These are phyloP conservation scores for Oithona nana DNA, from an alignment of 2,888 invertebrate species.

Conservation along the genomic window DNA sequence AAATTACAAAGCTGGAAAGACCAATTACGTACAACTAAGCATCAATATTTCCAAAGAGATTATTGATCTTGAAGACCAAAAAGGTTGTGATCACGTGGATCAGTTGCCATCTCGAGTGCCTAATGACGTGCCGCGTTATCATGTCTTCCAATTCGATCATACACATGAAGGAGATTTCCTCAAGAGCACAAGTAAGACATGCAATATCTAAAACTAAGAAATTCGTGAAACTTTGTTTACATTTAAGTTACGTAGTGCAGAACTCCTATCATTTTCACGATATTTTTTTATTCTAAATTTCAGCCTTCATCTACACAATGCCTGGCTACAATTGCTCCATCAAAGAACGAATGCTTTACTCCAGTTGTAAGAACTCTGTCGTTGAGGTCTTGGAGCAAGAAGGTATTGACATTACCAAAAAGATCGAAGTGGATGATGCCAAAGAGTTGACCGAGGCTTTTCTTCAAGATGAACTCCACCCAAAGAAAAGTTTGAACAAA, in stretches of 20 bases:
- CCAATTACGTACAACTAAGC: slow-evolving; percentile 74
- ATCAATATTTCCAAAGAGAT: slow-evolving; percentile 69
- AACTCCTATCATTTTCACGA: too few species aligned
- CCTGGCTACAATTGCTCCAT: slow-evolving; percentile 89
- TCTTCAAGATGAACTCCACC: slow-evolving; percentile 81
- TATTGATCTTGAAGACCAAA: slow-evolving; percentile 53
- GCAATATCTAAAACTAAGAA: background rate
- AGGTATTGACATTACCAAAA: slow-evolving; percentile 60
- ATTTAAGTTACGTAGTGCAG: too few species aligned
- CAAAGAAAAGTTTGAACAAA: slow-evolving; percentile 64
- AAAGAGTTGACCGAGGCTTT: slow-evolving; percentile 74
- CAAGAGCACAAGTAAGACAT: slow-evolving; percentile 51
- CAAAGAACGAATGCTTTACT: slow-evolving; percentile 95
- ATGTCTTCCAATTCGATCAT: slow-evolving; percentile 74
- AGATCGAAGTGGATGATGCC: slow-evolving; percentile 82
- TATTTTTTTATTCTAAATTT: slow-evolving; percentile 18
- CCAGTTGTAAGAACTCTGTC: slow-evolving; percentile 85
- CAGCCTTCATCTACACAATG: slow-evolving; percentile 97
- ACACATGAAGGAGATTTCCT: slow-evolving; percentile 76
- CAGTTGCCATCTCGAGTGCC: slow-evolving; percentile 63
- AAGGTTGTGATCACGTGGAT: slow-evolving; percentile 43
- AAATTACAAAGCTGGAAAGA: slow-evolving; percentile 48
- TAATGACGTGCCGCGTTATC: slow-evolving; percentile 66
- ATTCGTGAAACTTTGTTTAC: too few species aligned
- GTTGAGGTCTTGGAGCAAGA: slow-evolving; percentile 56